These are phyloP conservation scores for Chesias legatella DNA, from an alignment of 2,888 invertebrate species.

Conservation along the genomic window DNA sequence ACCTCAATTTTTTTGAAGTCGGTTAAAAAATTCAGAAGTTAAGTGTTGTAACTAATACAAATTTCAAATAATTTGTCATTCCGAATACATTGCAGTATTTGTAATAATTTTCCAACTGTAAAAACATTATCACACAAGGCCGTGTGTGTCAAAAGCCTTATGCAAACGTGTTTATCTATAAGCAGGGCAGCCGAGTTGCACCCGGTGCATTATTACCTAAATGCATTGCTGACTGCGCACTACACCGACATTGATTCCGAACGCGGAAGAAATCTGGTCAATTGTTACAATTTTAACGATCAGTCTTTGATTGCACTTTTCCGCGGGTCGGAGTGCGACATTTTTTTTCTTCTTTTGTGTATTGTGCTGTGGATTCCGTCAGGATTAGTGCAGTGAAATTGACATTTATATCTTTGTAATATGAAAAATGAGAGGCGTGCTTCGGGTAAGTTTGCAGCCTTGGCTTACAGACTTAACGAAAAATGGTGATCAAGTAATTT, in stretches of 20 bases:
- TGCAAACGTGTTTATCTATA: constrained; percentile 35
- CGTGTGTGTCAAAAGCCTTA: constrained; percentile 29
- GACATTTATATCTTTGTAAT: constrained; percentile 8
- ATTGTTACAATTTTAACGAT: constrained; percentile 24
- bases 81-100: too few relatives aligned
- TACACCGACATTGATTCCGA: constrained; percentile 50
- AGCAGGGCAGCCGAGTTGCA: constrained; percentile 35
- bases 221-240: constrained; percentile 38
- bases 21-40: too few relatives aligned
- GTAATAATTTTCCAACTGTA: constrained; percentile 2
- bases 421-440: constrained; percentile 30
- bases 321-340: constrained; percentile 31
- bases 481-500: too few relatives aligned
- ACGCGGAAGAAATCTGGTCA: constrained; percentile 44
- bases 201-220: constrained; percentile 29
- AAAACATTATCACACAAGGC: constrained; percentile 19
- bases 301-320: constrained; percentile 49
- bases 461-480: too few relatives aligned
- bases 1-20: too few relatives aligned
- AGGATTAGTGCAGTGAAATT: constrained; percentile 14
- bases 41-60: too few relatives aligned
- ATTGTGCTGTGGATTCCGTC: constrained; percentile 14
- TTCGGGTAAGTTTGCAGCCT: constrained; percentile 16
- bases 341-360: constrained; percentile 20
- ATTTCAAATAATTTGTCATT: too few relatives aligned